phyloP scores from a whole-genome alignment of 2,113 vertebrate genomes.

The Ascaphus truei region DNA sequence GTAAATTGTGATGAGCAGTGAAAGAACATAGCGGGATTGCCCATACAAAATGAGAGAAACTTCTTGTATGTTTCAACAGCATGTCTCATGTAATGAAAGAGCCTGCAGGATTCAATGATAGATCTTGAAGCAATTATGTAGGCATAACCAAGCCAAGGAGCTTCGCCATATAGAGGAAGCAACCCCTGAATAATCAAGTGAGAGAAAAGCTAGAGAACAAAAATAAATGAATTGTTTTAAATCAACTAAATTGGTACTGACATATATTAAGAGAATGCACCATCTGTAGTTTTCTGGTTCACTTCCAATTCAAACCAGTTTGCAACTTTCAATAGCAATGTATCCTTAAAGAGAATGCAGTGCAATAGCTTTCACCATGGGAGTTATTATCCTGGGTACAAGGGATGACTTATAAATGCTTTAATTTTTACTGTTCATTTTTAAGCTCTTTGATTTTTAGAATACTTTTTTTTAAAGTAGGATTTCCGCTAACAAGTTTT shows the following conservation, averaged over 20 bases:
- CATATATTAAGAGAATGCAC: constrained; percentile 15
- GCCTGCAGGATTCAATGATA: neutral
- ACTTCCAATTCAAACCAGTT: constrained; percentile 22
- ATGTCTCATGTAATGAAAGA: neutral
- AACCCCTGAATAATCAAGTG: constrained; percentile 17
- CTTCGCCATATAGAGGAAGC: constrained; percentile 9
- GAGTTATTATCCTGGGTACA: neutral
- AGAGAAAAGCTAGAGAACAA: neutral
- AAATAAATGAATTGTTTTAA: constrained; percentile 23
- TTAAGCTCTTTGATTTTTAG: neutral
- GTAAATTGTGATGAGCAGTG: too few species aligned
- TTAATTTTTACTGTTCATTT: neutral
- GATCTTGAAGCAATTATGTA: constrained; percentile 24
- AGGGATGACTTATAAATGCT: constrained; percentile 1
- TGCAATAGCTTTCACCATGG: neutral
- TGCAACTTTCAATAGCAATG: constrained; percentile 23
- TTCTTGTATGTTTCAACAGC: too few species aligned
- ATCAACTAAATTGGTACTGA: constrained; percentile 17
- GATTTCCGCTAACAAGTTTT: neutral
- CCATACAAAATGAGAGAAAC: too few species aligned
- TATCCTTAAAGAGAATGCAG: constrained; percentile 6
- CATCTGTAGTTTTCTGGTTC: constrained; percentile 25
- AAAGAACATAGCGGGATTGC: too few species aligned
- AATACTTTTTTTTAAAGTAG: neutral
- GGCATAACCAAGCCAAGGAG: constrained; percentile 7